Evolutionary conservation across 2,113 vertebrate species (phyloP), one percentile per base, ranked within the genome.

Genomic region (Tragulus kanchil): DNA sequence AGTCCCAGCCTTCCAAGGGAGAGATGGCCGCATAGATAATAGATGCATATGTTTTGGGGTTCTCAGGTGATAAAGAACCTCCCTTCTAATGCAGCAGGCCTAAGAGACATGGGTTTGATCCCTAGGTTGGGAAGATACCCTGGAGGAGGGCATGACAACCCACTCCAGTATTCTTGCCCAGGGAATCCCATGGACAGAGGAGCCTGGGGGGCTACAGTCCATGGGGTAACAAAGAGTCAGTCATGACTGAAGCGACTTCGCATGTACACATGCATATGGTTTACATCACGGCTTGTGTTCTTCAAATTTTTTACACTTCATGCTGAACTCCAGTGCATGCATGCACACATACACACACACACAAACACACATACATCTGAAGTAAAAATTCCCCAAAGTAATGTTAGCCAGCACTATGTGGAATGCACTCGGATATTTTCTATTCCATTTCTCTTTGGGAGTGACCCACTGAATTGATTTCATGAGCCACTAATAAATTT

Each of bases 261-360:
- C 36, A 36, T 36, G 36, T 36, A 36, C 36, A 36, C 36, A 36
- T 36, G 36, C 36, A 36, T 36, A 36, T 36, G 36, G 36, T 36
- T 36, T 36, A 36, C 36, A 36, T 36, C 67, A 71, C 23, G 31
- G 45, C 14, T 12, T 88, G 52, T 56, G 71, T 62, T 82, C 79
- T n/a, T 67, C 42, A 83, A 84, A 77, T 59, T 10, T 89, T 92
- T 86, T 58, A 52, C 59, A 48, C 67, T 87, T 95, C 90, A 71
- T 13, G 54, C 17, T 50, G 64, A 19, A 61, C n/a, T 50, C 48
- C 17, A 50, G 84, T 26, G 45, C 36, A 25, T 8, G 45, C 28
- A 52, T 13, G 19, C 3, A 71, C 19, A 31, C 71, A 17, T 5
- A 56, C 42, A 84, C 48, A 87, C n/a, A 42, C 9, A 19, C 2